phyloP scores from a whole-genome alignment of 2,888 invertebrate genomes.

The Zhengitettix transpicula region DNA sequence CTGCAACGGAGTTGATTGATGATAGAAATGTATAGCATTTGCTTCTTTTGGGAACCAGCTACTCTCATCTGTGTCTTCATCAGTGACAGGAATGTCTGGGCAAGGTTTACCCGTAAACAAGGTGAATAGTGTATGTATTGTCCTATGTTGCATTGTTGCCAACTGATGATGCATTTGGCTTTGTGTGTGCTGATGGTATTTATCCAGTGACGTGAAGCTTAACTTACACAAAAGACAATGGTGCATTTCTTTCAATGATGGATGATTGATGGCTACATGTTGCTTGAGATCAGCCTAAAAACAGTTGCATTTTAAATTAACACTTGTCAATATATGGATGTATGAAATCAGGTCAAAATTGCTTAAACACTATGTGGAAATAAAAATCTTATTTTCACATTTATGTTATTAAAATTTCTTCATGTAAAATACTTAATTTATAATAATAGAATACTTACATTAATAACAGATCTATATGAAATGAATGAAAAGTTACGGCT shows the following conservation, averaged over 20 bases:
- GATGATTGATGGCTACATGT: conserved; percentile 2
- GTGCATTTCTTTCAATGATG: conserved; percentile 11
- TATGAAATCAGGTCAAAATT: no score
- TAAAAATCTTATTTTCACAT: no score
- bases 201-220: conserved; percentile 24
- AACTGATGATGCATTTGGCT: conserved; percentile 26
- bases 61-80: conserved; percentile 19
- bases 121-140: conserved; percentile 26
- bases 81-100: conserved; percentile 23
- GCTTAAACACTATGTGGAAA: no score
- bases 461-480: no score
- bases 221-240: conserved; percentile 25
- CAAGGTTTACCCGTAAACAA: conserved; percentile 26
- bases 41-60: conserved; percentile 15
- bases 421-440: no score
- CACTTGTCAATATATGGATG: no score
- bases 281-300: no score
- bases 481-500: no score
- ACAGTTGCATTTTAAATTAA: no score
- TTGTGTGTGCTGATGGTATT: conserved; percentile 22
- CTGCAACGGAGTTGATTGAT: conserved; percentile 24
- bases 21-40: conserved; percentile 16
- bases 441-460: no score
- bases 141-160: conserved; percentile 25
- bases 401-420: no score